Percentiles rank a stretch among this genome's conserved stretches.
Evolutionary conservation across 2,113 vertebrate species (phyloP).

Genomic region (Tragelaphus buxtoni): DNA sequence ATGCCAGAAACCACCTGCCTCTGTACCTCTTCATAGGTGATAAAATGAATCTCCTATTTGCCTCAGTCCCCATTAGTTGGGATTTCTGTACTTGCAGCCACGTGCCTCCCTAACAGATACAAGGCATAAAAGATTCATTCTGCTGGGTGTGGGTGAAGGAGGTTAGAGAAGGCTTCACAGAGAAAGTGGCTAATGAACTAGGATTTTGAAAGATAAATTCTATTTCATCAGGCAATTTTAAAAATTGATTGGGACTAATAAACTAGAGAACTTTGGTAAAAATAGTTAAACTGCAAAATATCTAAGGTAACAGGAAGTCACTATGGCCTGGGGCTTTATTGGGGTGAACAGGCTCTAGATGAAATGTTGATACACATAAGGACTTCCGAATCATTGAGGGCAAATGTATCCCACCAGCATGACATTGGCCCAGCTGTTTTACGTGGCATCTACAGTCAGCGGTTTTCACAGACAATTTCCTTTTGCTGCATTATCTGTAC

Average conservation of each 20-base stretch:
- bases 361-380: background rate
- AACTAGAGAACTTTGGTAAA: background rate
- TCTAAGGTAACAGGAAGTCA: slow-evolving; percentile 24
- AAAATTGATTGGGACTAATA: slow-evolving; percentile 12
- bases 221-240: background rate
- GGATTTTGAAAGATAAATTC: background rate
- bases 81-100: background rate
- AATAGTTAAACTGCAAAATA: slow-evolving; percentile 8
- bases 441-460: slow-evolving; percentile 9
- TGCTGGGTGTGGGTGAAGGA: background rate
- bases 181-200: background rate
- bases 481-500: slow-evolving; percentile 35
- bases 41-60: background rate
- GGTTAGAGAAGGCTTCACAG: background rate
- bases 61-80: background rate
- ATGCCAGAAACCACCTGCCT: background rate
- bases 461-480: slow-evolving; percentile 56
- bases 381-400: background rate
- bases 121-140: background rate
- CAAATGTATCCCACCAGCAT: background rate
- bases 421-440: background rate
- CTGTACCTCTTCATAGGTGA: background rate
- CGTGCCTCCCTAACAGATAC: background rate
- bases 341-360: background rate
- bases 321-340: background rate